Evolutionary conservation across 2,888 invertebrate genomes (phyloP).

Genomic region (Diarsia brunnea): DNA sequence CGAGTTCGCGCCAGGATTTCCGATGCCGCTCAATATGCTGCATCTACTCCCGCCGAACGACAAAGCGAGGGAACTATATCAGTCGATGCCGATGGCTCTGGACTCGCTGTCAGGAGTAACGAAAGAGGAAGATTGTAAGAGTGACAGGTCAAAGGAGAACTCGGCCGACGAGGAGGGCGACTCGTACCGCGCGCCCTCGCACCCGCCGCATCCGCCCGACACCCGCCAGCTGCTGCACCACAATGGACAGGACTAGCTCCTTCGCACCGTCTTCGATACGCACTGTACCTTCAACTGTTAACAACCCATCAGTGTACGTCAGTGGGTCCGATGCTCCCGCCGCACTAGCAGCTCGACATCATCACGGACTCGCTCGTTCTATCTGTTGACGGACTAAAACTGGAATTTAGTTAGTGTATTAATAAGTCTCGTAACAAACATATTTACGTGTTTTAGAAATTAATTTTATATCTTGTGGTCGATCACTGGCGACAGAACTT

Average conservation of each 20-base stretch:
- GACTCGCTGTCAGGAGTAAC: slow-evolving; percentile 88
- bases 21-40: slow-evolving; percentile 96
- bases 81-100: slow-evolving; percentile 89
- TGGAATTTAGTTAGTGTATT: slow-evolving; percentile 79
- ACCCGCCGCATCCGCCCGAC: slow-evolving; percentile 91
- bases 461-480: slow-evolving; percentile 70
- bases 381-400: slow-evolving; percentile 72
- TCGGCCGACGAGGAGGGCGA: slow-evolving; percentile 91
- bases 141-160: slow-evolving; percentile 92
- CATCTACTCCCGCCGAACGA: slow-evolving; percentile 95
- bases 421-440: slow-evolving; percentile 64
- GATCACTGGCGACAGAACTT: slow-evolving; percentile 61
- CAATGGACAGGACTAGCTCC: slow-evolving; percentile 94
- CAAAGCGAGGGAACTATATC: slow-evolving; percentile 92
- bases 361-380: slow-evolving; percentile 39
- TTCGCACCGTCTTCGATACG: slow-evolving; percentile 65
- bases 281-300: slow-evolving; percentile 69
- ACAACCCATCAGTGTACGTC: slow-evolving; percentile 51
- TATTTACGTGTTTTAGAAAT: slow-evolving; percentile 68
- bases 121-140: slow-evolving; percentile 92
- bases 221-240: slow-evolving; percentile 93
- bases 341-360: slow-evolving; percentile 39
- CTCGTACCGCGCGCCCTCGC: slow-evolving; percentile 88
- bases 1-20: slow-evolving; percentile 95
- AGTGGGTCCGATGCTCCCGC: slow-evolving; percentile 36